Base-by-base conservation (phyloP, 2,113 vertebrate genomes). In the Thryonomys swinderianus region DNA sequence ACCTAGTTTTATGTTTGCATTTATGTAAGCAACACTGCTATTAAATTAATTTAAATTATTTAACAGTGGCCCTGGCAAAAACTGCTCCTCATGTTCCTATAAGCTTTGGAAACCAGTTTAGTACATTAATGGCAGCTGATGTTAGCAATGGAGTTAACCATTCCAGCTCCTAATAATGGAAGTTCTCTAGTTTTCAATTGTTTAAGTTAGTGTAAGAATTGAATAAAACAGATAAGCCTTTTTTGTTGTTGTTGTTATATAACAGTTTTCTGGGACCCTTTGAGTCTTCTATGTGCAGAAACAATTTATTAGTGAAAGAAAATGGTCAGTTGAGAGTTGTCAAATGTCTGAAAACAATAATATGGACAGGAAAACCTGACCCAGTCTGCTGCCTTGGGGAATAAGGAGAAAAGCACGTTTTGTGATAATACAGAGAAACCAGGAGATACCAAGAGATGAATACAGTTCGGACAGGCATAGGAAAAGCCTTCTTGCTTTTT, bases 291-390 rank as follows among this genome's bases (percentile, higher is more conserved):
- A 8, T 73, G 66, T 83, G 25, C 30, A 86, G 53, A 7, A 67
- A 91, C 89, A 86, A 82, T 74, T 96, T 96, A 90, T 96, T 94
- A 91, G 88, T 76, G 90, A 95, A 96, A 93, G 73, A 96, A 96
- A 95, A 94, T 53, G 67, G 79, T 90, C 81, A 40, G 34, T 42
- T 92, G 57, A 79, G 64, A 95, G 59, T 4, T 94, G 69, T 85
- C 78, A 96, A 95, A 96, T 45, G 96, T 95, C 79, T 91, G 93
- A 96, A 92, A 96, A 96, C 94, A 97, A 96, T 95, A 97, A 81
- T 86, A 14, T 17, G 14, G 69, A 96, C 93, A 96, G 83, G 67
- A 81, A 96, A 96, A 69, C 86, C 42, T 59, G 73, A 32, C 78
- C 92, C 57, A 85, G 45, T 57, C 79, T 45, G 69, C 48, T 81